A percentile compares a stretch with the other conserved stretches of the same genome.
phyloP scores from a whole-genome alignment of 2,113 vertebrate species.

The Nesogale talazaci region DNA sequence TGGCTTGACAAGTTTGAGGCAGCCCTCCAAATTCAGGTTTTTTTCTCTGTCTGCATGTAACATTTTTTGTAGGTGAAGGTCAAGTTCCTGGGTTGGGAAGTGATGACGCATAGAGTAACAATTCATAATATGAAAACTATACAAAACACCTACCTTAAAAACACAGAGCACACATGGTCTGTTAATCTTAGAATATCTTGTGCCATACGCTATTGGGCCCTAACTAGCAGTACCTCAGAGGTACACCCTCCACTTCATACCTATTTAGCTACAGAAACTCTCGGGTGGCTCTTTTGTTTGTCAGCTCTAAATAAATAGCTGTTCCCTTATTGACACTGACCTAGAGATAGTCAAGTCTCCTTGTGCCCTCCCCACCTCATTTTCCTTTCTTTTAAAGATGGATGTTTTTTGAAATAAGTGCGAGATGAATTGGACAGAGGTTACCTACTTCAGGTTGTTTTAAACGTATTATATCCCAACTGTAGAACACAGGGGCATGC shows the following conservation, averaged over 20 bases:
- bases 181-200: conserved; percentile 59
- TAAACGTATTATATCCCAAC: conserved; percentile 62
- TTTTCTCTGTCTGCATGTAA: not conserved
- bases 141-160: not conserved
- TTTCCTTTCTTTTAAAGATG: not conserved
- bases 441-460: conserved; percentile 73
- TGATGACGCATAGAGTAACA: not conserved
- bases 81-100: not conserved
- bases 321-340: conserved; percentile 67
- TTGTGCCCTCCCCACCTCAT: conserved; percentile 12
- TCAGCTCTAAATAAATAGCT: conserved; percentile 75
- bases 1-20: not conserved
- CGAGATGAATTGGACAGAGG: conserved; percentile 71
- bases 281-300: conserved; percentile 75
- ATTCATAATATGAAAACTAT: not conserved
- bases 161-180: not conserved
- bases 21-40: not conserved
- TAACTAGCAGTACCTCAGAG: conserved; percentile 73
- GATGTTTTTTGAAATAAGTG: not conserved
- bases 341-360: conserved; percentile 62
- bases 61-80: not conserved
- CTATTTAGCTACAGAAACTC: conserved; percentile 81
- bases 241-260: conserved; percentile 79
- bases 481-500: conserved; percentile 43
- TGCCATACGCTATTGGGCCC: conserved; percentile 75